Conservation (phyloP, 2,888 invertebrate species). For the Metalampra italica region DNA sequence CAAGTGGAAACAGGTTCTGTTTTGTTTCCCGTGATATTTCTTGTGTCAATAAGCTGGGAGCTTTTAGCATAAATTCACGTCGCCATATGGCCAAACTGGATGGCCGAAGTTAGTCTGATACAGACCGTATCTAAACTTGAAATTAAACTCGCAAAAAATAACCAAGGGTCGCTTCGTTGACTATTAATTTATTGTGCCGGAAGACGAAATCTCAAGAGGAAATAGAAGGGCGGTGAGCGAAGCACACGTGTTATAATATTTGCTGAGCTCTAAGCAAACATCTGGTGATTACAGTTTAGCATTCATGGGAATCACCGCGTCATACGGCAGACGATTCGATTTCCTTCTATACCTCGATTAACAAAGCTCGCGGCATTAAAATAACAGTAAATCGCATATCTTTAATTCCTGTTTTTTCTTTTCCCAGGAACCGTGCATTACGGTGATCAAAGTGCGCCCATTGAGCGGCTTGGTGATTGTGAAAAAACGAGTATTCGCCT, state of each 20-base stretch:
- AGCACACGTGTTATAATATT: conserved; percentile 78
- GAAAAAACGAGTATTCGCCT: conserved; percentile 72
- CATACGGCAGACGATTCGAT: conserved; percentile 18
- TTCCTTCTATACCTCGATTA: conserved; percentile 20
- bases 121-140: conserved; percentile 43
- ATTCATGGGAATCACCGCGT: conserved; percentile 39
- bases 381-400: conserved; percentile 12
- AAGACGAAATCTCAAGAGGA: conserved; percentile 77
- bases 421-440: conserved; percentile 67
- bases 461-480: conserved; percentile 70
- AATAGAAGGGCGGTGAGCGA: conserved; percentile 64
- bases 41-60: conserved; percentile 33
- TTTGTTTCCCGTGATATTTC: conserved; percentile 24
- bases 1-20: conserved; percentile 53
- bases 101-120: conserved; percentile 45
- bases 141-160: conserved; percentile 58
- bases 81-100: conserved; percentile 53
- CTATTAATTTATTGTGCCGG: conserved; percentile 74
- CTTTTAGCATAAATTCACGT: conserved; percentile 20
- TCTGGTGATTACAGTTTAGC: conserved; percentile 54
- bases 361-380: conserved; percentile 12
- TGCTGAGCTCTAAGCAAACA: conserved; percentile 69
- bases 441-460: conserved; percentile 72
- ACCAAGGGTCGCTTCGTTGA: conserved; percentile 35
- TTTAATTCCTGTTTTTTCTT: conserved; percentile 41